phyloP scores from a whole-genome alignment of 2,888 invertebrate genomes.

The Tetheella fluctuosa region DNA sequence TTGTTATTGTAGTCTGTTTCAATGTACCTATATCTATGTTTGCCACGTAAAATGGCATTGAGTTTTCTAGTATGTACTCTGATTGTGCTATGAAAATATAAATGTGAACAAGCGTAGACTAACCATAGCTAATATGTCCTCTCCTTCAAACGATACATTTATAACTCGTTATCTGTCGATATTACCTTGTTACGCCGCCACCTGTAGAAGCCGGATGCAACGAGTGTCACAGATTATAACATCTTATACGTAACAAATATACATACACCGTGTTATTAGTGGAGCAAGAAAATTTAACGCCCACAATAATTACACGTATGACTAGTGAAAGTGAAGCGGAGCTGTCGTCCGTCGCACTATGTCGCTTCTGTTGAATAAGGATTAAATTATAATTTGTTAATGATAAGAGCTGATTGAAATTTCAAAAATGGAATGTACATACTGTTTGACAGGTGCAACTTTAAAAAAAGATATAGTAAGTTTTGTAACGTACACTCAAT shows the following conservation, averaged over 20 bases:
- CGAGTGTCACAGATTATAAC: conserved; percentile 53
- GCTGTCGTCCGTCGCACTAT: conserved; percentile 24
- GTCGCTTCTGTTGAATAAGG: conserved; percentile 21
- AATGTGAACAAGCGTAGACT: conserved; percentile 14
- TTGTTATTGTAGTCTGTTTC: too few relatives aligned
- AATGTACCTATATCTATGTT: too few relatives aligned
- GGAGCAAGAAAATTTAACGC: conserved; percentile 42
- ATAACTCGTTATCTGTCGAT: conserved; percentile 23
- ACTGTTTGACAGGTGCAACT: conserved; percentile 31
- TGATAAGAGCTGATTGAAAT: conserved; percentile 27
- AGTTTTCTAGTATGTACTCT: neutral
- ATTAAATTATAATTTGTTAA: conserved; percentile 20
- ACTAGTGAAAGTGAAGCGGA: conserved; percentile 62
- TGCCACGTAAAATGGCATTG: too few relatives aligned
- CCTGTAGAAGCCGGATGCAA: conserved; percentile 50
- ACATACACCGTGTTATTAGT: conserved; percentile 31
- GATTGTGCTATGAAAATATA: neutral
- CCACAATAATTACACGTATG: conserved; percentile 57
- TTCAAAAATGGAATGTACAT: conserved; percentile 30
- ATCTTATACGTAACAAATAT: conserved; percentile 28
- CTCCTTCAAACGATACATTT: conserved; percentile 29
- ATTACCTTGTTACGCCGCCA: conserved; percentile 31
- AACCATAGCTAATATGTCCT: conserved; percentile 21
- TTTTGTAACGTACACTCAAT: neutral
- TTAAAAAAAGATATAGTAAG: conserved; percentile 24